Evolutionary conservation across 2,888 invertebrate genomes (phyloP), one percentile per base, ranked within the genome.

Genomic region (Villa cingulata): DNA sequence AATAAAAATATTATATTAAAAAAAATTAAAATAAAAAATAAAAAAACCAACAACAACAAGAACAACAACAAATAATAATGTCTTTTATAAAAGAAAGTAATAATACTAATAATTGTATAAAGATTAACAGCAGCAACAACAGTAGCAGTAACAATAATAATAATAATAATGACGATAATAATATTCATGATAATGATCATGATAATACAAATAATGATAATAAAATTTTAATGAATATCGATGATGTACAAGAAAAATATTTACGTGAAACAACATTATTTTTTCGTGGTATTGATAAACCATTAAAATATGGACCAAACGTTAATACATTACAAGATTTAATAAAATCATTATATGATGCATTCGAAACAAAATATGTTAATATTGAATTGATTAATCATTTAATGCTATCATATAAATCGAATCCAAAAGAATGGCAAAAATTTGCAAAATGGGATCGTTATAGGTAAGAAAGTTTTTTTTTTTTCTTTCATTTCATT

Each of bases 371-470:
- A 16, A 86, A 91, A 60, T 72, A 79, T 52, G 88, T 98, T 19
- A 87, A 96, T 62, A 81, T 96, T 48, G 95, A 97, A 57, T 79
- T 88, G 62, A 91, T 98, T 10, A 80, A 84, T 60, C 80, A 81
- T 48, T 66, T 95, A 48, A 83, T 78, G 73, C 62, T 73, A 2
- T 70, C 73, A 0, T 98, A 97, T 72, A 86, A 85, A 63, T 90
- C 90, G 37, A 84, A 92, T 58, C 82, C 84, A 0, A 76, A 76
- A 18, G 95, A 98, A 54, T 98, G 97, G 97, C 82, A 78, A 62
- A 87, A 86, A 63, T 98, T 79, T 62, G 94, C 95, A 4, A 94
- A 92, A 64, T 96, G 90, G 62, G 95, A 96, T 68, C 79, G 87
- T 64, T 85, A 83, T 71, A 80, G 86, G 91, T 91, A 66, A 65